phyloP scores from a whole-genome alignment of 2,888 invertebrate genomes.

The Aphelenchoides bicaudatus region DNA sequence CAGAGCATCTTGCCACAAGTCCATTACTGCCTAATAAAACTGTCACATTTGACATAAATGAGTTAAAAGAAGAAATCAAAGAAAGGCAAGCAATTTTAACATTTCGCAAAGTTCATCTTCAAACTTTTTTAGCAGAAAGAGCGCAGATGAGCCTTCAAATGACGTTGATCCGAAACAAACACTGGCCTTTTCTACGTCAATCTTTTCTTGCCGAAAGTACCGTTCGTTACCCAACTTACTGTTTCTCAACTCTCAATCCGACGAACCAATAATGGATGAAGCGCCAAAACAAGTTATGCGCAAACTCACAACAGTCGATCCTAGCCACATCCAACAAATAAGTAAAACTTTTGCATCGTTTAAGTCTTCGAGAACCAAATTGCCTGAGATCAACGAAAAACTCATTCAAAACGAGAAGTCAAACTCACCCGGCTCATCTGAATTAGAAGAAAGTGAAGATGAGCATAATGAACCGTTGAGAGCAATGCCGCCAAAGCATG shows the following conservation, averaged over 20 bases:
- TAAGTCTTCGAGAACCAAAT: not conserved
- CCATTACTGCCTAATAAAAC: no score
- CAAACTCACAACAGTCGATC: conserved; percentile 5
- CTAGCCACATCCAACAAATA: conserved; percentile 20
- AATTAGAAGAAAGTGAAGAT: conserved; percentile 9
- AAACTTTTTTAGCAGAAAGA: conserved; percentile 8
- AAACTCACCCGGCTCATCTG: no score
- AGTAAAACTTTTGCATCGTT: not conserved
- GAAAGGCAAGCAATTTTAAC: not conserved
- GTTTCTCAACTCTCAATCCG: conserved; percentile 16
- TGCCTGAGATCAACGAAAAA: no score
- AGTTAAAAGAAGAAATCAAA: no score
- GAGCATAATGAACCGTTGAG: not conserved
- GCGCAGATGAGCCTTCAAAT: not conserved
- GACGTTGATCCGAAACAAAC: conserved; percentile 34
- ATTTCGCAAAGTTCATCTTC: no score
- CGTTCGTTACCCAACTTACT: conserved; percentile 54
- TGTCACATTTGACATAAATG: no score
- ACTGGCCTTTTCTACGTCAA: conserved; percentile 47
- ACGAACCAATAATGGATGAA: not conserved
- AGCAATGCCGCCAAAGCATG: not conserved
- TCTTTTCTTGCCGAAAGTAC: conserved; percentile 45
- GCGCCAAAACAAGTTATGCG: no score
- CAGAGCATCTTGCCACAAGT: conserved; percentile 84
- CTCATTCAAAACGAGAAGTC: no score